A percentile compares a stretch with the other conserved stretches of the same genome.
These are phyloP conservation scores for Cryptotis parvus DNA, from an alignment of 2,113 vertebrate genomes.

Conservation along the genomic window DNA sequence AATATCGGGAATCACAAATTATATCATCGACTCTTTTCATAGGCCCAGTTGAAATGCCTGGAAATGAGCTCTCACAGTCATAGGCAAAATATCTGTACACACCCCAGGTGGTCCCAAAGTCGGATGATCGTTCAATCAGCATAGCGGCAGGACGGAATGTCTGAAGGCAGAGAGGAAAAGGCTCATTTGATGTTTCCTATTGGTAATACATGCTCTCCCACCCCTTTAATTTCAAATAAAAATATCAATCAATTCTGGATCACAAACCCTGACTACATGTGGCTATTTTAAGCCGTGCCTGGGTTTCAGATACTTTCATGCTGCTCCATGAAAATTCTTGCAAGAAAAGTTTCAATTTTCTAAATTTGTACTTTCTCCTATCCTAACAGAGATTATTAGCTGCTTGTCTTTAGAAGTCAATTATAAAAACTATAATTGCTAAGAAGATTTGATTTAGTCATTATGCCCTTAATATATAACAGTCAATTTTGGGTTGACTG, in stretches of 20 bases:
- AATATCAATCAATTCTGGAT: neutral
- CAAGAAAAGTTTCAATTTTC: neutral
- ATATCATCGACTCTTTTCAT: constrained; percentile 98
- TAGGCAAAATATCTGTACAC: constrained; percentile 98
- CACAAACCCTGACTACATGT: neutral
- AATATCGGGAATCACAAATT: constrained; percentile 97
- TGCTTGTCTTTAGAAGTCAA: constrained; percentile 47
- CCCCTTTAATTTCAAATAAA: constrained; percentile 1
- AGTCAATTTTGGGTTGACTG: neutral
- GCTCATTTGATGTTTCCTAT: neutral
- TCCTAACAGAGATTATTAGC: neutral
- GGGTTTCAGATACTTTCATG: constrained; percentile 18
- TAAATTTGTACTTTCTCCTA: constrained; percentile 7
- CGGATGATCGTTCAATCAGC: constrained; percentile 96
- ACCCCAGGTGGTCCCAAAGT: constrained; percentile 95
- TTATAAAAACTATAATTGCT: neutral
- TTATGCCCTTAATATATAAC: neutral
- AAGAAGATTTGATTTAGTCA: neutral
- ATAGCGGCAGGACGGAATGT: constrained; percentile 97
- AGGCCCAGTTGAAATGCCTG: constrained; percentile 91
- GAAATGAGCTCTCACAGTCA: constrained; percentile 95
- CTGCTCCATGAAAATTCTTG: neutral
- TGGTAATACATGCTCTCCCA: neutral
- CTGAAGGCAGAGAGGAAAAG: constrained; percentile 80
- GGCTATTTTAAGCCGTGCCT: constrained; percentile 21